Evolutionary conservation across 2,888 invertebrate species (phyloP).

Genomic region (Horisme vitalbata): DNA sequence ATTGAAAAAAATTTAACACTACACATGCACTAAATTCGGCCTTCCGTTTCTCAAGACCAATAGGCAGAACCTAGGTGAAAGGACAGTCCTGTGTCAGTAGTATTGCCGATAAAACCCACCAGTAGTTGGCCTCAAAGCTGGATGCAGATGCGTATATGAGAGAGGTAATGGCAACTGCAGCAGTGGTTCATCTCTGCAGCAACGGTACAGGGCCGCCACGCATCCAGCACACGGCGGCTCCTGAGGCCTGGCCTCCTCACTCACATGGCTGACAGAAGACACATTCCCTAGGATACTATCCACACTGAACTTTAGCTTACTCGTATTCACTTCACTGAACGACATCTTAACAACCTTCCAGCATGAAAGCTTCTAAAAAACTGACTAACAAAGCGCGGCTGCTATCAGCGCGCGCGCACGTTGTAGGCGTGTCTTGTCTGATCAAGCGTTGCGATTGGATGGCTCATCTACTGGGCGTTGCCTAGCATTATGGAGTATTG

Average conservation of each 20-base stretch:
- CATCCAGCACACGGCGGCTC: constrained; percentile 84
- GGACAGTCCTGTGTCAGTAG: too few species aligned
- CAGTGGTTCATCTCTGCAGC: constrained; percentile 80
- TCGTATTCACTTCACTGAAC: constrained; percentile 58
- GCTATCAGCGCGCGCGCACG: constrained; percentile 62
- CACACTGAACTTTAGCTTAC: constrained; percentile 86
- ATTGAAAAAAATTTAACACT: too few species aligned
- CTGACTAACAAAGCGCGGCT: constrained; percentile 52
- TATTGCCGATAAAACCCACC: constrained; percentile 54
- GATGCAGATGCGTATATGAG: constrained; percentile 71
- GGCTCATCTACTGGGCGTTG: constrained; percentile 54
- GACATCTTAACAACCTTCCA: constrained; percentile 60
- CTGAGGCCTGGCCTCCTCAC: constrained; percentile 51
- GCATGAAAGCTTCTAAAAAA: constrained; percentile 62
- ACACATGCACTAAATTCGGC: too few species aligned
- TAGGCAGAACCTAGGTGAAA: too few species aligned
- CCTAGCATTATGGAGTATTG: constrained; percentile 63
- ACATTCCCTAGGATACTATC: constrained; percentile 85
- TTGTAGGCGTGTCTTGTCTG: constrained; percentile 60
- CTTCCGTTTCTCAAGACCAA: too few species aligned
- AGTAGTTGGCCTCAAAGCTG: constrained; percentile 71
- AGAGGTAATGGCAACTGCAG: constrained; percentile 64
- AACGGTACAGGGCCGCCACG: constrained; percentile 85
- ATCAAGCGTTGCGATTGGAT: constrained; percentile 58
- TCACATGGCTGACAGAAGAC: constrained; percentile 27